phyloP scores from a whole-genome alignment of 64 coral and sea anemone species.

The Acropora yongei region DNA sequence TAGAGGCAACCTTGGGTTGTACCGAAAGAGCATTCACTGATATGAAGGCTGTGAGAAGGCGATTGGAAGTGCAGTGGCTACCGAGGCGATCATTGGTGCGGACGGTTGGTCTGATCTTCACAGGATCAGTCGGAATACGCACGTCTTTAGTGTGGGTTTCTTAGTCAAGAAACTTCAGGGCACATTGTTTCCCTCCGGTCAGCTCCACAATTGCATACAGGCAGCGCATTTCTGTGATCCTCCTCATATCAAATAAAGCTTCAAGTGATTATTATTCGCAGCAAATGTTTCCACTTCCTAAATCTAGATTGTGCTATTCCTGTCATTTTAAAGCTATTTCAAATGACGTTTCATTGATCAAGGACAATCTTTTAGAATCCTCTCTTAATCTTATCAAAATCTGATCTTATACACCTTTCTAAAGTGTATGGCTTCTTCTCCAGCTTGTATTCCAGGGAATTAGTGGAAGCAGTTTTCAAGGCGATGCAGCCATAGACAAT shows the following conservation, averaged over 20 bases:
- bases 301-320: neutral
- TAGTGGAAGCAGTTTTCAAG: neutral
- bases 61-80: neutral
- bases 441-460: slow-evolving; percentile 14
- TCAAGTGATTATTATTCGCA: neutral
- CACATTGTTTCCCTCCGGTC: neutral
- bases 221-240: neutral
- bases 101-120: neutral
- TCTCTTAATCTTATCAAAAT: neutral
- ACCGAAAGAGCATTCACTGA: neutral
- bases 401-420: neutral
- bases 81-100: neutral
- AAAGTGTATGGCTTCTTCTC: neutral
- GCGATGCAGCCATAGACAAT: neutral
- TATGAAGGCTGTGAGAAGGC: neutral
- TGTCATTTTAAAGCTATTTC: neutral
- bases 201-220: neutral
- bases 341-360: neutral
- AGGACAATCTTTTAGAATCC: neutral
- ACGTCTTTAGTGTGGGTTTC: neutral
- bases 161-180: neutral
- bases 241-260: neutral
- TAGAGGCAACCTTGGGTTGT: neutral
- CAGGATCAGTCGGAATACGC: neutral
- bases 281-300: neutral